A percentile compares a stretch with the other conserved stretches of the same genome.
Evolutionary conservation across 2,888 invertebrate genomes (phyloP).

Genomic region (Lucinisca nassula): DNA sequence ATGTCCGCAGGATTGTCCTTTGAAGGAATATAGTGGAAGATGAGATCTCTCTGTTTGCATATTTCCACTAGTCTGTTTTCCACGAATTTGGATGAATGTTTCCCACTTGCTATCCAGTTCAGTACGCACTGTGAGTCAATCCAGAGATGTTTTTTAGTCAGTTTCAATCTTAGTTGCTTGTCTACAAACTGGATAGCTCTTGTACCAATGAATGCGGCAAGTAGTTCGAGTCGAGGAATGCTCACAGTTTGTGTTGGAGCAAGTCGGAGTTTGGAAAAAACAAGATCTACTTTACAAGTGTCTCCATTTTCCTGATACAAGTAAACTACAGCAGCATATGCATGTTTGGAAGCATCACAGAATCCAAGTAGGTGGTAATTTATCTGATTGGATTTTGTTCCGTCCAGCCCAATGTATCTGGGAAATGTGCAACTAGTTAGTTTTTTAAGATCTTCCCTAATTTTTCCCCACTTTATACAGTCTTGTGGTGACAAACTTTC

Average conservation of each 20-base stretch:
- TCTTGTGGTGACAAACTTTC: slow-evolving; percentile 1
- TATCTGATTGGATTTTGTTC: neutral
- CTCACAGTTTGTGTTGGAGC: neutral
- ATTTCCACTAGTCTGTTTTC: slow-evolving; percentile 3
- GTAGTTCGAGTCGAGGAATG: slow-evolving; percentile 22
- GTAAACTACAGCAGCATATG: slow-evolving; percentile 19
- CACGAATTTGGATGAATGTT: neutral
- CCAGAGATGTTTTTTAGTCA: neutral
- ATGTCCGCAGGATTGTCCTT: slow-evolving; percentile 12
- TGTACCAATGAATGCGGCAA: slow-evolving; percentile 3
- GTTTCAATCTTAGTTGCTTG: neutral
- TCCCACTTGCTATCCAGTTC: neutral
- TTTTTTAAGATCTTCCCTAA: neutral
- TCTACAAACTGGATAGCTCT: slow-evolving; percentile 12
- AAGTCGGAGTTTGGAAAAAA: slow-evolving; percentile 33
- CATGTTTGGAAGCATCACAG: slow-evolving; percentile 22
- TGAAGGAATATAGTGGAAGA: neutral
- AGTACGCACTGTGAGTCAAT: slow-evolving; percentile 15
- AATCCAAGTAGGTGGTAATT: neutral
- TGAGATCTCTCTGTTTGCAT: neutral
- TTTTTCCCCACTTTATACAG: neutral
- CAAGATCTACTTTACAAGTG: neutral
- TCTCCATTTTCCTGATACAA: neutral
- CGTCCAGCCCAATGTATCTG: neutral
- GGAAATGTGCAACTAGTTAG: neutral